Conservation (phyloP, 2,113 vertebrate genomes). For the Candoia aspera region DNA sequence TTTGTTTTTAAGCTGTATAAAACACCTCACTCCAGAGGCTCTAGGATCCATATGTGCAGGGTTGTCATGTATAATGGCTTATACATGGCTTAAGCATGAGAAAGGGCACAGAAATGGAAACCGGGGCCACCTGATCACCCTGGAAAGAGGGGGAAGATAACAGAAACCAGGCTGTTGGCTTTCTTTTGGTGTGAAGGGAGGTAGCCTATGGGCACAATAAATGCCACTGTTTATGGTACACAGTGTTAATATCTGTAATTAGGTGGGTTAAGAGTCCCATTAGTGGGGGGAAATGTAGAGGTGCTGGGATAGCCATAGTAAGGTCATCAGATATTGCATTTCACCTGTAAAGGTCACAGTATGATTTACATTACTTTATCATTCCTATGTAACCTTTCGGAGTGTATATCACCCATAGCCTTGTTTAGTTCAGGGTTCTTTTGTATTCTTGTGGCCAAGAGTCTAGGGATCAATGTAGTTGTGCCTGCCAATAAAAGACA, state of each 20-base stretch:
- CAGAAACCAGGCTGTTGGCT: neutral
- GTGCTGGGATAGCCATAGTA: neutral
- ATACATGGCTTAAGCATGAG: no score
- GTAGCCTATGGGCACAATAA: neutral
- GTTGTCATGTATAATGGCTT: no score
- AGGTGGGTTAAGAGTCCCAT: neutral
- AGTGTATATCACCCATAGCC: neutral
- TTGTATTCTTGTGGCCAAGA: neutral
- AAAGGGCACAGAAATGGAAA: neutral
- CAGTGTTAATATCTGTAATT: neutral
- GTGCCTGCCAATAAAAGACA: neutral
- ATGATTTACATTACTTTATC: neutral
- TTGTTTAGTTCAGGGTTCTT: neutral
- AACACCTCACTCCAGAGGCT: neutral
- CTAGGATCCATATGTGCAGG: neutral
- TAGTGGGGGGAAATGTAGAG: neutral
- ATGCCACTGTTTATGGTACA: neutral
- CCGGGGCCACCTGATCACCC: neutral
- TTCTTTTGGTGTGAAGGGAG: neutral
- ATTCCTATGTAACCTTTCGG: neutral
- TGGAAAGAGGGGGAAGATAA: neutral
- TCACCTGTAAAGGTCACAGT: neutral
- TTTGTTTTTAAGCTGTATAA: neutral
- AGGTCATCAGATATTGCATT: neutral
- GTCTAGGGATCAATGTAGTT: neutral